phyloP scores from a whole-genome alignment of 53 echinoderm and acorn worm genomes.

The Hippasteria phrygiana region DNA sequence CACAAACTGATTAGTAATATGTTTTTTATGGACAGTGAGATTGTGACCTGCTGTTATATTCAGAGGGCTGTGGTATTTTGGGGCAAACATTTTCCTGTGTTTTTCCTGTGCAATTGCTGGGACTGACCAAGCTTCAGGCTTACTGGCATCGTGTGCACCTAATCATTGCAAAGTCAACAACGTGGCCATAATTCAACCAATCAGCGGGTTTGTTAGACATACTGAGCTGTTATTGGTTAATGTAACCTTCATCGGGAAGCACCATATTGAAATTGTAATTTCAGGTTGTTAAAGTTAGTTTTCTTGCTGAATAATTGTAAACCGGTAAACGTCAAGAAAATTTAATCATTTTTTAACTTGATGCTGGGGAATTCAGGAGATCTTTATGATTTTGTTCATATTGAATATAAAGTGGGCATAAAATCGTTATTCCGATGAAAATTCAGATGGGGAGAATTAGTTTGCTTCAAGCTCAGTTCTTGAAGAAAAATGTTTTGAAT shows the following conservation, averaged over 20 bases:
- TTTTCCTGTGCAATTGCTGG: background rate
- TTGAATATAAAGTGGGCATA: too few species aligned
- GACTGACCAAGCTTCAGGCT: too few species aligned
- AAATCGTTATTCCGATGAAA: too few species aligned
- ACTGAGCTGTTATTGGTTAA: background rate
- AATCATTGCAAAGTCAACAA: too few species aligned
- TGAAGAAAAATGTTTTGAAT: background rate
- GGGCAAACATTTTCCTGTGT: background rate
- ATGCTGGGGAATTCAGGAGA: background rate
- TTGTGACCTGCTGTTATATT: background rate
- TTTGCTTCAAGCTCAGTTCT: constrained; percentile 1
- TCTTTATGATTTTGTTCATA: background rate
- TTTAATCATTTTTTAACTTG: background rate
- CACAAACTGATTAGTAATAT: too few species aligned
- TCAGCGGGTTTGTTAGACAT: background rate
- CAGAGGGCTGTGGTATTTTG: background rate
- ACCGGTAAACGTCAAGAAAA: background rate
- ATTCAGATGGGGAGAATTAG: background rate
- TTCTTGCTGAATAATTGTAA: background rate
- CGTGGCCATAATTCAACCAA: background rate
- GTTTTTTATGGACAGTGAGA: too few species aligned
- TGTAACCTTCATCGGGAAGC: background rate
- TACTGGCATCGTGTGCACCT: too few species aligned
- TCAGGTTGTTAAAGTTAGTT: background rate
- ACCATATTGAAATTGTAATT: background rate